Percentiles rank a stretch among this genome's conserved stretches.
Evolutionary conservation across 2,888 invertebrate genomes (phyloP).

Genomic region (Polymixis flavicincta): DNA sequence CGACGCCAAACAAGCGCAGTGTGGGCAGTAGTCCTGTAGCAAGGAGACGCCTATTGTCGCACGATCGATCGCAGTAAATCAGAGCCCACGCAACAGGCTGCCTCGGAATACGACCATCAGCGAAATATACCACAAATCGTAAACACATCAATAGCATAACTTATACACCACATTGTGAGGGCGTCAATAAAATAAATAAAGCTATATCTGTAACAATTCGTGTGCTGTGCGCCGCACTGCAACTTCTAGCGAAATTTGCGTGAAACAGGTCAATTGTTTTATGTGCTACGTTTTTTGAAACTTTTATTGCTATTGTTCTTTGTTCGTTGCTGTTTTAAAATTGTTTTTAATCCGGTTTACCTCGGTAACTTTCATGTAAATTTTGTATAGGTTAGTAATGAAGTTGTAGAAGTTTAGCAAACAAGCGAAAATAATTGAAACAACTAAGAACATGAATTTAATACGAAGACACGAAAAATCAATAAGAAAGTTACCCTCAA

Average conservation of each 20-base stretch:
- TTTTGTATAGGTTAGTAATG: conserved; percentile 12
- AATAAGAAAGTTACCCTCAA: conserved; percentile 57
- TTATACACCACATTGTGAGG: conserved; percentile 74
- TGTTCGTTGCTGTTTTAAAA: conserved; percentile 40
- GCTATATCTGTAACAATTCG: conserved; percentile 62
- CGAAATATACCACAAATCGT: conserved; percentile 69
- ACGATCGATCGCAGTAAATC: conserved; percentile 79
- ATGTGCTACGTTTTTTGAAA: conserved; percentile 38
- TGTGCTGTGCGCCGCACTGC: conserved; percentile 44
- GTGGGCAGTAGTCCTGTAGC: conserved; percentile 64
- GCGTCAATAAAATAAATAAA: conserved; percentile 82
- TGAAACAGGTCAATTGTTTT: conserved; percentile 51
- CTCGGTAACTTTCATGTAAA: conserved; percentile 11
- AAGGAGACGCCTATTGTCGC: conserved; percentile 68
- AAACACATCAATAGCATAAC: conserved; percentile 75
- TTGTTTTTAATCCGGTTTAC: conserved; percentile 14
- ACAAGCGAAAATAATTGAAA: conserved; percentile 34
- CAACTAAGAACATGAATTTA: conserved; percentile 33
- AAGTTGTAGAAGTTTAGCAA: conserved; percentile 18
- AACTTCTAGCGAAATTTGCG: conserved; percentile 52
- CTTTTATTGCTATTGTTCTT: conserved; percentile 40
- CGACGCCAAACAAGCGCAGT: conserved; percentile 45
- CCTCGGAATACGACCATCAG: conserved; percentile 68
- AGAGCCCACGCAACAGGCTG: conserved; percentile 82
- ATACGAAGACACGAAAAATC: conserved; percentile 44